Evolutionary conservation across 2,113 vertebrate genomes (phyloP), one percentile per base, ranked within the genome.

Genomic region (Hemiprocne comata): DNA sequence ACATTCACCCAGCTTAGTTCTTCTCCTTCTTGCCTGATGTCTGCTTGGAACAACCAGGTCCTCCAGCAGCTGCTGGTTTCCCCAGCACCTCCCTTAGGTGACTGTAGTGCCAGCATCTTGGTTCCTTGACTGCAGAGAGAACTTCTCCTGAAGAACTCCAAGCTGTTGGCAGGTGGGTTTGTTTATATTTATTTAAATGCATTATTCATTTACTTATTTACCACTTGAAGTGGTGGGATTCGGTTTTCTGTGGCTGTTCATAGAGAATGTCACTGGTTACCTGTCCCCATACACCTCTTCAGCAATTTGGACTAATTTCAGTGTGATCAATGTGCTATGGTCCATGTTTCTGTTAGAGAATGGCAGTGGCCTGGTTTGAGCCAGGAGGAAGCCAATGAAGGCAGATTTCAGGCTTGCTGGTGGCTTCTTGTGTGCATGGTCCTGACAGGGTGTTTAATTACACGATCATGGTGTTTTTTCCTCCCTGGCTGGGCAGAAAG

Each of bases 221-320:
- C 19, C 16, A 16, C 16, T 17, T 46, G 44, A 38, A 89, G 60
- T 14, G 51, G 20, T 13, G 18, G 9, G 26, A 67, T 48, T 64
- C 48, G 6, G 7, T 31, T 46, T 79, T 65, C 50, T 28, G 55
- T 58, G 48, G 20, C 44, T 36, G 31, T 48, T 50, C 20, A 50
- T 33, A 8, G 57, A 72, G 36, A 11, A 65, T 40, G 44, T 65
- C 72, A 25, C 13, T 38, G 40, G 42, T 85, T 9, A 23, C 7
- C 3, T 1, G 2, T 15, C 4, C 0, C 0, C 26, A 16, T 29
- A 20, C 40, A 17, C 11, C 15, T 62, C 44, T 66, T 61, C 28
- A 34, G n/a, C 34, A 74, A 54, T 71, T 66, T 29, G 3, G 31
- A n/a, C 53, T 87, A 2, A 36, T 78, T 78, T 77, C 25, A 58